These are phyloP conservation scores for Dryadula phaetusa DNA, from an alignment of 2,888 invertebrate species.

Conservation along the genomic window DNA sequence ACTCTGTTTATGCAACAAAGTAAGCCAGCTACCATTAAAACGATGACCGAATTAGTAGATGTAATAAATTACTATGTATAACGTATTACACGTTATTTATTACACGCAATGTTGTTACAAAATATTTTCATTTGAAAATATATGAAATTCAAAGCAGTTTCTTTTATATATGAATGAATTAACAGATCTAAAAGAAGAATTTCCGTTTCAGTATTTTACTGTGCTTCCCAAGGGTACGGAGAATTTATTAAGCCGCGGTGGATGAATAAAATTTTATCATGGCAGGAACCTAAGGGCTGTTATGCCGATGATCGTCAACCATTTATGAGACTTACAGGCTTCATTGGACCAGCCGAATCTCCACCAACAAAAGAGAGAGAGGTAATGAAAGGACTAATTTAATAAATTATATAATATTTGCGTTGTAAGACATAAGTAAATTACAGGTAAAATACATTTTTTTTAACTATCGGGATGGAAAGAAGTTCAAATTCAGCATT, in stretches of 20 bases:
- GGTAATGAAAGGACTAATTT: slow-evolving; percentile 49
- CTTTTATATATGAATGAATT: no score
- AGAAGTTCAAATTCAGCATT: no score
- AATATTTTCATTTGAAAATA: no score
- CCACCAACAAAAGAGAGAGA: slow-evolving; percentile 65
- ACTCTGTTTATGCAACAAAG: slow-evolving; percentile 79
- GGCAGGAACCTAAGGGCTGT: slow-evolving; percentile 78
- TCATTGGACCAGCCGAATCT: slow-evolving; percentile 59
- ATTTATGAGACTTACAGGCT: slow-evolving; percentile 73
- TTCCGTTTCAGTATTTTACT: slow-evolving; percentile 66
- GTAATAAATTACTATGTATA: neutral
- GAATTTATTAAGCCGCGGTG: slow-evolving; percentile 80
- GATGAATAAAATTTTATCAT: slow-evolving; percentile 77
- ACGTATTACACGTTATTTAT: no score
- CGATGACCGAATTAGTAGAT: neutral
- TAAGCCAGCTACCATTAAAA: slow-evolving; percentile 49
- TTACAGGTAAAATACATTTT: no score
- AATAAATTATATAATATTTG: no score
- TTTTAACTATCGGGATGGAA: no score
- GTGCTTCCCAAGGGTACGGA: slow-evolving; percentile 75
- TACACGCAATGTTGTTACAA: no score
- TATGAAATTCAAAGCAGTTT: no score
- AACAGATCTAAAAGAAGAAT: neutral
- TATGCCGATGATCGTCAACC: slow-evolving; percentile 74
- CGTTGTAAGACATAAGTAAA: no score